Evolutionary conservation across 2,797 vertebrate species (phyloP).

Genomic region (Micropoecilia bifurca): DNA sequence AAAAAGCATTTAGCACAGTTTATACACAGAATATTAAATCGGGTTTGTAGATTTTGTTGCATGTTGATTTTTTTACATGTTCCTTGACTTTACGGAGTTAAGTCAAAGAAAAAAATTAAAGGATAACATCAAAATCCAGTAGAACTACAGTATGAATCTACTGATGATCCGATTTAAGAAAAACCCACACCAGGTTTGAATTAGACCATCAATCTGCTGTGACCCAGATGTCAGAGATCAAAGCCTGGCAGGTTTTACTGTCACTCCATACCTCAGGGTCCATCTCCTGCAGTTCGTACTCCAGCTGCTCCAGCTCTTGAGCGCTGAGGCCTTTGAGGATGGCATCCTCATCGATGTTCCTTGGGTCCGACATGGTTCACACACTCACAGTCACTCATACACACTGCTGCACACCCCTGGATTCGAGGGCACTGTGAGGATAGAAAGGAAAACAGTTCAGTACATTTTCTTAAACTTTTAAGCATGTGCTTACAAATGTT

Average conservation of each 20-base stretch:
- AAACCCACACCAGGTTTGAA: neutral
- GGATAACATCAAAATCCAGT: neutral
- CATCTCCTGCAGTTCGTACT: constrained; percentile 92
- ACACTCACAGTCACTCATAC: constrained; percentile 65
- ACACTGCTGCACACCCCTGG: constrained; percentile 61
- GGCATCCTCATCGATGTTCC: constrained; percentile 96
- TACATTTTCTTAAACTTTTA: neutral
- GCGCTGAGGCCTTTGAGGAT: constrained; percentile 90
- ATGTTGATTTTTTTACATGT: no score
- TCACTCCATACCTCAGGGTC: constrained; percentile 89
- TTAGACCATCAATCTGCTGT: neutral
- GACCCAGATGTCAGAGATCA: neutral
- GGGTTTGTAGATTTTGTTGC: neutral
- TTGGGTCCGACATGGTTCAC: constrained; percentile 88
- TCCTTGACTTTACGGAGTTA: no score
- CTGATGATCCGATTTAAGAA: neutral
- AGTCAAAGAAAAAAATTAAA: neutral
- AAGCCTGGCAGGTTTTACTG: neutral
- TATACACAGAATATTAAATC: neutral
- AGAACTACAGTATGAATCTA: neutral
- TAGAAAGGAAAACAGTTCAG: neutral
- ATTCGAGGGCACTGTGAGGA: constrained; percentile 47
- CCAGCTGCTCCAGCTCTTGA: constrained; percentile 89
- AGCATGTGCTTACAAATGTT: neutral
- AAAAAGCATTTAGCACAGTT: neutral